A percentile compares a stretch with the other conserved stretches of the same genome.
phyloP scores from a whole-genome alignment of 2,113 vertebrate genomes.

The Seriola rivoliana region DNA sequence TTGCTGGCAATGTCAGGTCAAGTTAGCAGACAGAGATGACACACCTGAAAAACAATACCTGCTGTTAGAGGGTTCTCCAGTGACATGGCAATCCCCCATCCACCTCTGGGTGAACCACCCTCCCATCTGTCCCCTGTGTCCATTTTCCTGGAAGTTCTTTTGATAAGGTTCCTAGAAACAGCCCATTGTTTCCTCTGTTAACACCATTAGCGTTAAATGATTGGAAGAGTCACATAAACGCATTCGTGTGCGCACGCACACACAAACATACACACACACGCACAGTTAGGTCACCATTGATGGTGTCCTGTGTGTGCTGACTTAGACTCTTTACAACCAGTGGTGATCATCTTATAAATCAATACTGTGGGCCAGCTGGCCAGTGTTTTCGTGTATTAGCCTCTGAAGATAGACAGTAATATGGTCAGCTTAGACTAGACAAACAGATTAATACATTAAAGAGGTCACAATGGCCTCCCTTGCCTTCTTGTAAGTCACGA shows the following conservation, averaged over 20 bases:
- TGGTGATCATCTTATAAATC: conserved; percentile 83
- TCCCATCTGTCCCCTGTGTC: conserved; percentile 54
- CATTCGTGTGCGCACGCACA: conserved; percentile 8
- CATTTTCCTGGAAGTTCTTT: conserved; percentile 80
- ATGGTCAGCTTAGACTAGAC: conserved; percentile 78
- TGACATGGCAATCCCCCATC: conserved; percentile 43
- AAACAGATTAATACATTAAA: conserved; percentile 82
- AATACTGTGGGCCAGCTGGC: conserved; percentile 82
- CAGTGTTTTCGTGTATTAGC: conserved; percentile 82
- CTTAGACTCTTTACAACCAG: conserved; percentile 74
- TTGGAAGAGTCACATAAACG: conserved; percentile 65
- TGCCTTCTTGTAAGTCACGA: conserved; percentile 80
- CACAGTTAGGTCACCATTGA: conserved; percentile 56
- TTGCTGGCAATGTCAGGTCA: conserved; percentile 26
- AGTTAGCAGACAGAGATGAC: conserved; percentile 11
- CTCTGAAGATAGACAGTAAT: conserved; percentile 81
- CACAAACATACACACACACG: conserved; percentile 31
- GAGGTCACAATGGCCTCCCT: conserved; percentile 73
- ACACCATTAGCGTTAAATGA: conserved; percentile 78
- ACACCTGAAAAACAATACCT: conserved; percentile 5
- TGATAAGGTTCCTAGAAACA: conserved; percentile 79
- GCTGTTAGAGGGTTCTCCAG: conserved; percentile 31
- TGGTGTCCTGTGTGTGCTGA: conserved; percentile 67
- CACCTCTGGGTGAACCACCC: conserved; percentile 68
- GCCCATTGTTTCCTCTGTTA: conserved; percentile 69